phyloP scores from a whole-genome alignment of 1,140 invertebrate genomes.

The Micrasema longulum region DNA sequence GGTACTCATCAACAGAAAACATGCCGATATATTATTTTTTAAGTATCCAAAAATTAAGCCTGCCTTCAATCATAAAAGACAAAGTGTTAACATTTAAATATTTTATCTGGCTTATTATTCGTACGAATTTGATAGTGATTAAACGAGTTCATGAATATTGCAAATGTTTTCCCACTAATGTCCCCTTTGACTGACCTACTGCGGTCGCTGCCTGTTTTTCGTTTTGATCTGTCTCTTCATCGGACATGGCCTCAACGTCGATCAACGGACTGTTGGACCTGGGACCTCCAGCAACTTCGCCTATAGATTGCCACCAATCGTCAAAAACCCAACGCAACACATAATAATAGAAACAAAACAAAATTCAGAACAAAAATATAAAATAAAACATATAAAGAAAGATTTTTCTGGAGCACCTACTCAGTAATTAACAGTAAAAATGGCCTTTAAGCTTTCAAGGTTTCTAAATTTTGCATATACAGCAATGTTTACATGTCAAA shows the following conservation, averaged over 20 bases:
- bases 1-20: constrained; percentile 19
- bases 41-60: neutral
- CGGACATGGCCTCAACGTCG: constrained; percentile 81
- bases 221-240: constrained; percentile 70
- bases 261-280: constrained; percentile 76
- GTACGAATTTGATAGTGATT: neutral
- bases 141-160: constrained; percentile 36
- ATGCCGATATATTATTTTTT: neutral
- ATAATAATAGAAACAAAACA: too few species aligned
- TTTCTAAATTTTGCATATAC: constrained; percentile 29
- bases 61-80: too few species aligned
- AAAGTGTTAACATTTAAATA: neutral
- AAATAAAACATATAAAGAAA: constrained; percentile 7
- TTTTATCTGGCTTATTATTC: neutral
- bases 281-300: constrained; percentile 75
- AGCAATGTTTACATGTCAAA: constrained; percentile 5
- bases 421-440: neutral
- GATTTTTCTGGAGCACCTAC: constrained; percentile 1
- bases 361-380: constrained; percentile 35
- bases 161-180: constrained; percentile 41
- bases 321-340: constrained; percentile 55
- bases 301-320: constrained; percentile 61
- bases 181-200: constrained; percentile 71
- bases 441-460: constrained; percentile 35
- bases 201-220: constrained; percentile 63